phyloP scores from a whole-genome alignment of 2,113 vertebrate species.

The Lophochroa leadbeateri region DNA sequence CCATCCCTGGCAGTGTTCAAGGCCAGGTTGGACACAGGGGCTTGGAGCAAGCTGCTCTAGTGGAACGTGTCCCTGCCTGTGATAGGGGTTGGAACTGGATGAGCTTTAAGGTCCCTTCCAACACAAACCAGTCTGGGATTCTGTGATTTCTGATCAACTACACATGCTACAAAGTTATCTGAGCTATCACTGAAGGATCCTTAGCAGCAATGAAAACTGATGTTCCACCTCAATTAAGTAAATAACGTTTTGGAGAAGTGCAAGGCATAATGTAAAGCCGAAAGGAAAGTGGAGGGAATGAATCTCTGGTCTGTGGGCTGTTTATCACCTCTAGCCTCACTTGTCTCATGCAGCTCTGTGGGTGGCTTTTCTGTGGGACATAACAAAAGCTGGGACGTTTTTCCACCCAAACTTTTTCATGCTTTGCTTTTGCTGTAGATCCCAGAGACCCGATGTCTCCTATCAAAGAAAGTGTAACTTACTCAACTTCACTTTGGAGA shows the following conservation, averaged over 20 bases:
- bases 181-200: neutral
- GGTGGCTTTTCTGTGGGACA: constrained; percentile 12
- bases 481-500: neutral
- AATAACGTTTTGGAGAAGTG: neutral
- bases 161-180: neutral
- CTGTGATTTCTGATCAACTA: neutral
- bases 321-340: neutral
- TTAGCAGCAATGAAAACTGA: neutral
- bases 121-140: neutral
- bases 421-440: constrained; percentile 24
- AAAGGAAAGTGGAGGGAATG: neutral
- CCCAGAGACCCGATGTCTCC: constrained; percentile 23
- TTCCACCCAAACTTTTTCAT: neutral
- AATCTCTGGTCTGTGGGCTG: neutral
- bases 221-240: neutral
- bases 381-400: neutral
- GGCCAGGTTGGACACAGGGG: neutral
- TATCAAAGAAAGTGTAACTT: constrained; percentile 30
- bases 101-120: neutral
- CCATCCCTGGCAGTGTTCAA: neutral
- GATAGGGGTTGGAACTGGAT: neutral
- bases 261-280: neutral
- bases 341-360: neutral
- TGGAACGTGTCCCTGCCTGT: neutral
- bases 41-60: neutral